Percentiles rank a stretch among this genome's conserved stretches.
These are phyloP conservation scores for Drosophila triauraria DNA, from an alignment of 1,140 invertebrate genomes.

Conservation along the genomic window DNA sequence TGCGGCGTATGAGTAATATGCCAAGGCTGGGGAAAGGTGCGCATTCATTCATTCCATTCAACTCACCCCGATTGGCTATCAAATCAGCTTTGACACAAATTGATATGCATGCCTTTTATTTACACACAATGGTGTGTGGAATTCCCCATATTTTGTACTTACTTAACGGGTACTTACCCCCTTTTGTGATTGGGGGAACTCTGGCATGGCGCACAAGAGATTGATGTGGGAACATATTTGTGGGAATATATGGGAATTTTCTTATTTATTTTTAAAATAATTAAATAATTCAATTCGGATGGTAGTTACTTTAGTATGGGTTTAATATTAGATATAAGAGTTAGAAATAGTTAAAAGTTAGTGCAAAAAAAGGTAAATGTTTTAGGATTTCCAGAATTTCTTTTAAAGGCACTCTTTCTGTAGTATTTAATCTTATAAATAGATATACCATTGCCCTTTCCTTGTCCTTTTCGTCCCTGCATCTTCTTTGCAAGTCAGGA, in stretches of 20 bases:
- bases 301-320: too few relatives aligned
- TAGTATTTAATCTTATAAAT: too few relatives aligned
- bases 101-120: constrained; percentile 48
- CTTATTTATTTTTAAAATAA: not conserved
- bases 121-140: not conserved
- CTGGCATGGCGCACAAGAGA: not conserved
- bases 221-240: not conserved
- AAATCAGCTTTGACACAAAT: constrained; percentile 47
- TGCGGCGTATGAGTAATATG: constrained; percentile 61
- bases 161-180: constrained; percentile 7
- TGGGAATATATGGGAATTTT: not conserved
- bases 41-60: constrained; percentile 24
- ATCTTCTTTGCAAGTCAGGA: too few relatives aligned
- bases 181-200: not conserved
- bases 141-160: constrained; percentile 6
- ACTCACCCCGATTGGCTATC: constrained; percentile 37
- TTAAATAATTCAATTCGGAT: not conserved
- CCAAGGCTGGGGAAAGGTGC: constrained; percentile 23
- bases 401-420: too few relatives aligned
- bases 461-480: too few relatives aligned
- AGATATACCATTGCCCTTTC: too few relatives aligned
- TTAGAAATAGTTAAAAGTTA: too few relatives aligned
- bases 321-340: too few relatives aligned
- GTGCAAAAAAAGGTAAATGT: too few relatives aligned
- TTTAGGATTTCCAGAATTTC: too few relatives aligned